These are phyloP conservation scores for Monoplex corrugatus DNA, from an alignment of 2,888 invertebrate genomes.

Conservation along the genomic window DNA sequence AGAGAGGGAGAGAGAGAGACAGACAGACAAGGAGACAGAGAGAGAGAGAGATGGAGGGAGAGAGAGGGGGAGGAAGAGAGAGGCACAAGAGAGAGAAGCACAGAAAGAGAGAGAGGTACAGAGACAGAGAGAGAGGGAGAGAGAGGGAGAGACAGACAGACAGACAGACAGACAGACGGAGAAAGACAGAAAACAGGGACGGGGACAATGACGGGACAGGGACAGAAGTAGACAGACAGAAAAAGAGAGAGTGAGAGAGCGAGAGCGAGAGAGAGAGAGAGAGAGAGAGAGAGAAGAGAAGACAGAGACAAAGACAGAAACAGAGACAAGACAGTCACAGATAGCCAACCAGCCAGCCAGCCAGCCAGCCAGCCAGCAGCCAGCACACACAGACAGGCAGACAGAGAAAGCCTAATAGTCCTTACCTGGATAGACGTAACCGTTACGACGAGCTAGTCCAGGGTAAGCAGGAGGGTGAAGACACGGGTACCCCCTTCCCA, in stretches of 20 bases:
- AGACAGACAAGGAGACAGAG: too few relatives aligned
- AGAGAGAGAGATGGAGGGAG: too few relatives aligned
- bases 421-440: constrained; percentile 3
- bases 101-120: background rate
- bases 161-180: background rate
- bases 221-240: too few relatives aligned
- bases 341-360: background rate
- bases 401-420: background rate
- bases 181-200: background rate
- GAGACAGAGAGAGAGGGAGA: background rate
- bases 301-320: background rate
- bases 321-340: background rate
- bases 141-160: too few relatives aligned
- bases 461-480: constrained; percentile 34
- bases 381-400: background rate
- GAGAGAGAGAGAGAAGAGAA: background rate
- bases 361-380: too few relatives aligned
- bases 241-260: too few relatives aligned
- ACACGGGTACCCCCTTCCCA: constrained; percentile 46
- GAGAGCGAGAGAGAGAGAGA: background rate
- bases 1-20: too few relatives aligned
- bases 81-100: background rate
- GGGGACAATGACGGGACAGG: too few relatives aligned
- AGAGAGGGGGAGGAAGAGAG: background rate
- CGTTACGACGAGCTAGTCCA: background rate